Conservation (phyloP, 2,113 vertebrate genomes). For the Gadus chalcogrammus region DNA sequence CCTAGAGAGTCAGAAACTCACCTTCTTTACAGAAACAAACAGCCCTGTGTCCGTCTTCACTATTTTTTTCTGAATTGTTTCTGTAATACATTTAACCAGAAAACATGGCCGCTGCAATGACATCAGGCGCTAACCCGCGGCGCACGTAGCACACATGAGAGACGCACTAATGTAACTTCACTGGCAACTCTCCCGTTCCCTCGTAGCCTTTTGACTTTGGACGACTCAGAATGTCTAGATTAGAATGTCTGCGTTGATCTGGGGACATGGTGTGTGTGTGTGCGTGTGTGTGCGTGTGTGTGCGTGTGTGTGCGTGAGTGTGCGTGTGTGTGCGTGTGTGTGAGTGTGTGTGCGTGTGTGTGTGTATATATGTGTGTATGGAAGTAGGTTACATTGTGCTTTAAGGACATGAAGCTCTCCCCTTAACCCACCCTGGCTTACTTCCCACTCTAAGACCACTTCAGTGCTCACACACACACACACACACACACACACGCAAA, state of each 20-base stretch:
- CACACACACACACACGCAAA: constrained; percentile 11
- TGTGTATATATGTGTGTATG: constrained; percentile 4
- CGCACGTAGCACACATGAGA: too few relatives aligned
- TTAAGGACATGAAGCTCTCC: constrained; percentile 67
- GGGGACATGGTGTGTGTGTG: neutral
- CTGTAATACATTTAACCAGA: neutral
- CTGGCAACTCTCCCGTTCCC: constrained; percentile 35
- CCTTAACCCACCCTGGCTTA: constrained; percentile 58
- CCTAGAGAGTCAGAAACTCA: too few relatives aligned
- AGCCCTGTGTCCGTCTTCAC: neutral
- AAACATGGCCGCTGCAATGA: neutral
- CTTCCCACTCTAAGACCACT: constrained; percentile 57
- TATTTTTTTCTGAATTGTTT: neutral
- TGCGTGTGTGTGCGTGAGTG: constrained; percentile 1
- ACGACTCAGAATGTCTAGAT: constrained; percentile 1
- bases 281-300: constrained; percentile 9
- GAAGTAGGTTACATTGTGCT: constrained; percentile 75
- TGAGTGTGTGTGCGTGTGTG: neutral
- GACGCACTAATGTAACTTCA: constrained; percentile 44
- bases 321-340: too few relatives aligned
- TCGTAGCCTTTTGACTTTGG: constrained; percentile 64
- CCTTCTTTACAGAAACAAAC: too few relatives aligned
- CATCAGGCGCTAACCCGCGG: neutral
- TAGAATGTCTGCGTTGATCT: neutral
- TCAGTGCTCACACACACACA: constrained; percentile 35